Conservation (phyloP, 2,797 vertebrate genomes). For the Melopsittacus undulatus region DNA sequence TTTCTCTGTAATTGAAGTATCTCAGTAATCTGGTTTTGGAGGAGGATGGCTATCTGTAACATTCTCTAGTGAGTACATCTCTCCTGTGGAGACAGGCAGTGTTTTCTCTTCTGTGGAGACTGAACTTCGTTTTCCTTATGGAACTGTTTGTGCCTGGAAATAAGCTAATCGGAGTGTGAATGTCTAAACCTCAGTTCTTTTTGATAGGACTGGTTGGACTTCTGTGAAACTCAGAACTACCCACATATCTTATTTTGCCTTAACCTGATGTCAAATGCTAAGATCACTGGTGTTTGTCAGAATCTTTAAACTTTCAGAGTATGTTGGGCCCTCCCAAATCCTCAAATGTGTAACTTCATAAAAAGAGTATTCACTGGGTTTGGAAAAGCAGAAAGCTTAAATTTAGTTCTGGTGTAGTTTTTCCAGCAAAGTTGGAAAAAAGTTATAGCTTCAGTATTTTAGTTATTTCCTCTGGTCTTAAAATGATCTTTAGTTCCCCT, state of each 20-base stretch:
- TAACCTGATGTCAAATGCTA: not conserved
- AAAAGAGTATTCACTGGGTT: not conserved
- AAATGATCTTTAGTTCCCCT: not conserved
- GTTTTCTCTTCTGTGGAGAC: rapidly evolving
- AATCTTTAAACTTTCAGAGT: not conserved
- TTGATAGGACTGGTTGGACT: not conserved
- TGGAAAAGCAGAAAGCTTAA: not conserved
- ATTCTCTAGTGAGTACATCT: not conserved
- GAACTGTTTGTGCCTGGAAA: not conserved
- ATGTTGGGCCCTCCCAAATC: not conserved
- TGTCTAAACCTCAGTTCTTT: not conserved
- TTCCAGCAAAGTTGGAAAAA: not conserved
- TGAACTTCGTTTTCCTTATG: not conserved
- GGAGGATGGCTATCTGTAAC: not conserved
- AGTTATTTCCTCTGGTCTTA: not conserved
- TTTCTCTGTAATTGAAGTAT: not conserved
- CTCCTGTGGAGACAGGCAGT: not conserved
- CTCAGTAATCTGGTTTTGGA: not conserved
- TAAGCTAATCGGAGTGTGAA: not conserved
- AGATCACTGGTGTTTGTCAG: not conserved
- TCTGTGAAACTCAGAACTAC: not conserved
- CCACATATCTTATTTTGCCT: not conserved
- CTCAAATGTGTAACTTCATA: not conserved
- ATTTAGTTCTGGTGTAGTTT: not conserved
- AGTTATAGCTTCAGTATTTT: not conserved